phyloP scores from a whole-genome alignment of 1,140 invertebrate genomes.

The Lineus longissimus region DNA sequence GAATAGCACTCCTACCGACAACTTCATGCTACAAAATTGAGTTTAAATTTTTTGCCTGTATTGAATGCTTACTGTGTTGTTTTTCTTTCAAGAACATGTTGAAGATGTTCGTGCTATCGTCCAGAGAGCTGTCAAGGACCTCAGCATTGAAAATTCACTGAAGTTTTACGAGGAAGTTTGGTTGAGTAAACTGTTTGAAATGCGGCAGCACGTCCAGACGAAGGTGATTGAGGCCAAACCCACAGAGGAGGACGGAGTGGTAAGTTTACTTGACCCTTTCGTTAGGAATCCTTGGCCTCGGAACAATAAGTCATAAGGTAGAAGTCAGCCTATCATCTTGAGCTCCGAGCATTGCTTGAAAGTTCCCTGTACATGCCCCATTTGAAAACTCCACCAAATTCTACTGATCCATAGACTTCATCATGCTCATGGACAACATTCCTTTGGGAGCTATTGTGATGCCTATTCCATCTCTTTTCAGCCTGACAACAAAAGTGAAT shows the following conservation, averaged over 20 bases:
- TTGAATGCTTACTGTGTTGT: neutral
- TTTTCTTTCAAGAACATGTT: constrained; percentile 41
- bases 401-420: too few species aligned
- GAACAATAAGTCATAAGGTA: constrained; percentile 15
- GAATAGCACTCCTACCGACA: too few species aligned
- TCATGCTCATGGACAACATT: too few species aligned
- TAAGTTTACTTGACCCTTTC: neutral
- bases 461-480: neutral
- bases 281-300: too few species aligned
- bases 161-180: constrained; percentile 55
- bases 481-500: constrained; percentile 4
- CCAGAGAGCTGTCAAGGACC: constrained; percentile 50
- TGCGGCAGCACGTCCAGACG: constrained; percentile 31
- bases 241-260: neutral
- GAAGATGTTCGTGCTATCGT: constrained; percentile 52
- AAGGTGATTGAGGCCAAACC: constrained; percentile 3
- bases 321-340: too few species aligned
- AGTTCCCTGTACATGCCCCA: too few species aligned
- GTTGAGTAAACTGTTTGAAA: constrained; percentile 52
- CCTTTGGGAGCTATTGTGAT: neutral
- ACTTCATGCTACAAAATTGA: too few species aligned
- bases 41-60: neutral
- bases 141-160: constrained; percentile 49
- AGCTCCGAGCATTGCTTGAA: too few species aligned
- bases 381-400: too few species aligned